Evolutionary conservation across 2,888 invertebrate species (phyloP).

Genomic region (Caradrina clavipalpis): DNA sequence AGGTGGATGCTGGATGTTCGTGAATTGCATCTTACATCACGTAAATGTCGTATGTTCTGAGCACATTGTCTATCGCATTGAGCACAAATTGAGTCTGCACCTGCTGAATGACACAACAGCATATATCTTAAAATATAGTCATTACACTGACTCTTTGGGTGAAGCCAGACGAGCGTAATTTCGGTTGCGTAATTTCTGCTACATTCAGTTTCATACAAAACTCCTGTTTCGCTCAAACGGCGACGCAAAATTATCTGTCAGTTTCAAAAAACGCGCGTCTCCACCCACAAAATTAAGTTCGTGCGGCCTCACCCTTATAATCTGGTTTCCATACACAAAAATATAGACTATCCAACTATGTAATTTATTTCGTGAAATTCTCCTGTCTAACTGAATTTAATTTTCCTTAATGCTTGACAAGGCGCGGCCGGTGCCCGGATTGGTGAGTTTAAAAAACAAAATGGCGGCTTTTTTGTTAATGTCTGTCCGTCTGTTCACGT

Average conservation of each 20-base stretch:
- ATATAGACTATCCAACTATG: conserved; percentile 1
- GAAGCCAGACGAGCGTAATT: too few species aligned
- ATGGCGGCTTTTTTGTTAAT: conserved; percentile 75
- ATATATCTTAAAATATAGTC: not conserved
- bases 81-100: conserved; percentile 48
- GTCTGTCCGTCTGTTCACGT: conserved; percentile 71
- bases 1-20: conserved; percentile 14
- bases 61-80: conserved; percentile 51
- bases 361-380: conserved; percentile 32
- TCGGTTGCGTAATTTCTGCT: too few species aligned
- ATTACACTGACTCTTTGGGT: not conserved
- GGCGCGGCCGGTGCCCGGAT: conserved; percentile 93
- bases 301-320: too few species aligned
- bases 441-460: conserved; percentile 89
- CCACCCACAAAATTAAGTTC: too few species aligned
- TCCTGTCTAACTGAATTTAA: conserved; percentile 74
- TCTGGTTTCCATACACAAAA: conserved; percentile 32
- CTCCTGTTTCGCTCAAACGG: too few species aligned
- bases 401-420: conserved; percentile 83
- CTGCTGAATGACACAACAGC: conserved; percentile 18
- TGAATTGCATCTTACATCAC: conserved; percentile 28
- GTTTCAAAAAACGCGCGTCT: too few species aligned
- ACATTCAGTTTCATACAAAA: too few species aligned
- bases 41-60: conserved; percentile 37
- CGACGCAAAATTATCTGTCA: too few species aligned